Conservation (phyloP, 2,113 vertebrate species). For the Pandion haliaetus region DNA sequence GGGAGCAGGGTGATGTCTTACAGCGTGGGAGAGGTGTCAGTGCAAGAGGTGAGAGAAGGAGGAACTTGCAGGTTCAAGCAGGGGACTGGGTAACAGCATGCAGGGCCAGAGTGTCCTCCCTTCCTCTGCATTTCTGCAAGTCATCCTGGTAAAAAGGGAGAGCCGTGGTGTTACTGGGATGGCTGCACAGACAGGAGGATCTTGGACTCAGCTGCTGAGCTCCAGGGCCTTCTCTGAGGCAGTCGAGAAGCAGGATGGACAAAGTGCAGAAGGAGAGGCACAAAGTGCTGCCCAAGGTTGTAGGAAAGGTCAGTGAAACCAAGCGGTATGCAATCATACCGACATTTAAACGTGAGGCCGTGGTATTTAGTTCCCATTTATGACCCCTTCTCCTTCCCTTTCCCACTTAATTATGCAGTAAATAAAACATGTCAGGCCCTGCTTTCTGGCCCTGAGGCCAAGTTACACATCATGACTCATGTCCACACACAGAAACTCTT, state of each 20-base stretch:
- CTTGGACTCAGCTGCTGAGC: background rate
- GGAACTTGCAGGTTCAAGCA: background rate
- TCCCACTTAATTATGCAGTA: background rate
- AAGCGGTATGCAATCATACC: rapidly evolving
- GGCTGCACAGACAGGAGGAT: background rate
- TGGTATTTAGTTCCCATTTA: background rate
- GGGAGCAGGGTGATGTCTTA: background rate
- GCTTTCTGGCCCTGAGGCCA: background rate
- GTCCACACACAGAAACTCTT: background rate
- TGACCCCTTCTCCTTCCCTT: background rate
- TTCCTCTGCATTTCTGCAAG: background rate
- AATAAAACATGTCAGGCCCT: background rate
- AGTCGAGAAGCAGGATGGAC: background rate
- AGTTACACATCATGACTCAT: background rate
- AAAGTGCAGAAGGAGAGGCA: background rate
- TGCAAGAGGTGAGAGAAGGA: too few species aligned
- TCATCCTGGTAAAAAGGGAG: background rate
- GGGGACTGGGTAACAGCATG: too few species aligned
- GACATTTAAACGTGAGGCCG: rapidly evolving
- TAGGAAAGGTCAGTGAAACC: background rate
- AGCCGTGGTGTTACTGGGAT: background rate
- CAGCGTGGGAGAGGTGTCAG: background rate
- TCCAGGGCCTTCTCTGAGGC: background rate
- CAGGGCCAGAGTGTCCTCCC: too few species aligned
- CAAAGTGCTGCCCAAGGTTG: background rate